Evolutionary conservation across 1,140 invertebrate species (phyloP), one percentile per base, ranked within the genome.

Genomic region (Leptonema lineaticorne): DNA sequence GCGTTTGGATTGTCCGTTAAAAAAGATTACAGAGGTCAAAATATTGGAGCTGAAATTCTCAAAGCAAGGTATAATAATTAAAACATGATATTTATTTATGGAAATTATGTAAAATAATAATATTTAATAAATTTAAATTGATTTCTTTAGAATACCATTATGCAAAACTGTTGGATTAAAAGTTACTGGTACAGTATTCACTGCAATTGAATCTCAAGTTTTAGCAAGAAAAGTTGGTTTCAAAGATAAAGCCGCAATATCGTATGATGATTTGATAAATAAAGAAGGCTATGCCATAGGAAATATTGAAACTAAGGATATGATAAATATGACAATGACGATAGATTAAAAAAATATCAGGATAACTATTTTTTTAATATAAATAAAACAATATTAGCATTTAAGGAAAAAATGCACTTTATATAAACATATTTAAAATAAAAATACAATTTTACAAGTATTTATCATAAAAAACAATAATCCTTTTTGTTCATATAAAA

Each of bases 41-140:
- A 82, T 64, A 78, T 83, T 11, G 82, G 80, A 0, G 77, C 76
- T 22, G 76, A 77, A 66, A 71, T 83, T 0, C 75, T 83, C 29
- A 78, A 75, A 67, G 77, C 77, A 1, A 81, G 81, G 80, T 82
- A 71, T 50, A 2, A 9, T 18, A 24, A 50, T 2, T 16, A 50
- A 2, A 20, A 26, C 48, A 11, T 5, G 56, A 48, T 50, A 65
- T 48, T 46, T 26, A 14, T 53, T 2, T 5, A 33, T 58, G 28
- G 7, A 6, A 11, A 33, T n/a, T n/a, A n/a, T n/a, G n/a, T n/a
- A n/a, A n/a, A n/a, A n/a, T n/a, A n/a, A n/a, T n/a, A n/a, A n/a
- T n/a, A n/a, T 58, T 58, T 58, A 11, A 7, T 14, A 9, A n/a
- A 33, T 65, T 56, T 3, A 53, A 53, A 30, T 9, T 16, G 16